Conservation (phyloP, 2,113 vertebrate species). For the Choloepus hoffmanni region DNA sequence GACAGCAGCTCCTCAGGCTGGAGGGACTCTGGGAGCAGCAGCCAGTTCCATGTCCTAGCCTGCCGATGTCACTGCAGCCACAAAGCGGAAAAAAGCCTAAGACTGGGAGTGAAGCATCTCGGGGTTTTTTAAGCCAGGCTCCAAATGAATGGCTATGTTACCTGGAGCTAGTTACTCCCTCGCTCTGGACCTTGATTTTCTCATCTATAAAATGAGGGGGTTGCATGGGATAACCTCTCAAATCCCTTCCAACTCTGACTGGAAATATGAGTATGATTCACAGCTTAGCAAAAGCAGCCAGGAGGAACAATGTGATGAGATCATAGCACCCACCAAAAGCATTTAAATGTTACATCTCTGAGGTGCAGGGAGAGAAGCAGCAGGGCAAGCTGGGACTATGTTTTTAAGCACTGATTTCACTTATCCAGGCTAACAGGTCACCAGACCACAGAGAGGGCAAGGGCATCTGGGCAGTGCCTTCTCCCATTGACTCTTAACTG, state of each 20-base stretch:
- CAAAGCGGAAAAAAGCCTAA: not conserved
- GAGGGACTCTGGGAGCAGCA: not conserved
- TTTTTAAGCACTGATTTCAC: constrained; percentile 51
- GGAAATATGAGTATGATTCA: constrained; percentile 40
- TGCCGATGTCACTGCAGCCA: not conserved
- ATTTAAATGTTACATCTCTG: not conserved
- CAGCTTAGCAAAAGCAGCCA: not conserved
- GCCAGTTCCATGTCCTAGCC: not conserved
- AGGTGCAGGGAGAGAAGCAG: not conserved
- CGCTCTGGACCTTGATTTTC: constrained; percentile 33
- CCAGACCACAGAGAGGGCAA: not conserved
- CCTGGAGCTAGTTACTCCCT: not conserved
- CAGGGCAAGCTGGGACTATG: not conserved
- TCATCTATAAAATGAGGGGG: not conserved
- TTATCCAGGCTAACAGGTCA: constrained; percentile 46
- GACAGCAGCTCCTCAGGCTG: not conserved
- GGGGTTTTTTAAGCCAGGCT: not conserved
- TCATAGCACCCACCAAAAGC: not conserved
- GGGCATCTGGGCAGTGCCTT: not conserved
- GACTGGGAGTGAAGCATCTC: not conserved
- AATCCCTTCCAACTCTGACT: not conserved
- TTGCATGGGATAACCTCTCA: not conserved
- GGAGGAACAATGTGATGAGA: constrained; percentile 10
- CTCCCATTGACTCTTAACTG: not conserved
- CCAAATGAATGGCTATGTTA: not conserved